These are phyloP conservation scores for Elysia chlorotica DNA, from an alignment of 1,140 invertebrate genomes.

Conservation along the genomic window DNA sequence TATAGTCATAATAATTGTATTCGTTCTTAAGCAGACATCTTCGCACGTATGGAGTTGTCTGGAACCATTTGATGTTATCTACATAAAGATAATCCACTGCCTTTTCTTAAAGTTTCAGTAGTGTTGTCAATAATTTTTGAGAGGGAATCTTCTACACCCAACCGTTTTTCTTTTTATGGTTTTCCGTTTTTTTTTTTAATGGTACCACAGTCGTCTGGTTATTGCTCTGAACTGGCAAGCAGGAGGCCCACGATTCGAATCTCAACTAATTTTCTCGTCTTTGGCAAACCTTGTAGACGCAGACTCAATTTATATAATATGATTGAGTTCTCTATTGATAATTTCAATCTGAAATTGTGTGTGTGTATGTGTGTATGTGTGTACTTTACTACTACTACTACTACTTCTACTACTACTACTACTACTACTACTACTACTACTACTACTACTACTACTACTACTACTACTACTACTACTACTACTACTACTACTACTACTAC, in stretches of 20 bases:
- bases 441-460: conserved; percentile 28
- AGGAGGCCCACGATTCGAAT: background rate
- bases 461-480: conserved; percentile 29
- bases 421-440: conserved; percentile 27
- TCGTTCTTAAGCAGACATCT: too few species aligned
- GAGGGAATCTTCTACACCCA: too few species aligned
- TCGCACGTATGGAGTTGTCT: too few species aligned
- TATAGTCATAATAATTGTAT: too few species aligned
- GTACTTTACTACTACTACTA: conserved; percentile 19
- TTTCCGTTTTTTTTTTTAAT: too few species aligned
- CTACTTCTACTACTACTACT: conserved; percentile 28
- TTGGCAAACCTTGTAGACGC: background rate
- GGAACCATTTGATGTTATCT: too few species aligned
- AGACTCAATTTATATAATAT: conserved; percentile 24
- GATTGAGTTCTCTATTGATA: conserved; percentile 26
- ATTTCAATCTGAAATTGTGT: conserved; percentile 21
- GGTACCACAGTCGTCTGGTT: background rate
- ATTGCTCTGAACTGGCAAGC: conserved; percentile 4
- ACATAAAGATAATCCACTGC: too few species aligned
- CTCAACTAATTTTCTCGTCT: background rate
- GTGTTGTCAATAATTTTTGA: too few species aligned
- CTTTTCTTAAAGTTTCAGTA: too few species aligned
- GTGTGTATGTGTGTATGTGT: conserved; percentile 15
- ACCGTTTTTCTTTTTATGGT: too few species aligned
- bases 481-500: conserved; percentile 30